Evolutionary conservation across 1,140 invertebrate species (phyloP).

Genomic region (Bombus confusus): DNA sequence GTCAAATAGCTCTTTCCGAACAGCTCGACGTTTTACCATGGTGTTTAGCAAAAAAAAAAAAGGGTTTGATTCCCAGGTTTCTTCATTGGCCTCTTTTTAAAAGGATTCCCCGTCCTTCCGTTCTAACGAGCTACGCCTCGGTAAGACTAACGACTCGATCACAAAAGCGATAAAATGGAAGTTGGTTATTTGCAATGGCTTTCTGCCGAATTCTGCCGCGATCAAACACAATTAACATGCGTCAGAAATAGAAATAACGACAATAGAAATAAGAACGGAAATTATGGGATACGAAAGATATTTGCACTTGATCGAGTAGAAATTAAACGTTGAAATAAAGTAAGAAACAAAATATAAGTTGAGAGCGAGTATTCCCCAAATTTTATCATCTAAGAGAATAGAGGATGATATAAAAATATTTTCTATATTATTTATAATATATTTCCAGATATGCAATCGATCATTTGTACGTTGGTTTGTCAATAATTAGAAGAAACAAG

Average conservation of each 20-base stretch:
- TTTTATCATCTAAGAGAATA: too few relatives aligned
- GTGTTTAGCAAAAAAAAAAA: neutral
- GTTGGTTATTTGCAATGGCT: neutral
- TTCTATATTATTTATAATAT: too few relatives aligned
- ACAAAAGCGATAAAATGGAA: neutral
- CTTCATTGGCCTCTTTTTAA: slow-evolving; percentile 47
- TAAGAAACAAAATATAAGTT: too few relatives aligned
- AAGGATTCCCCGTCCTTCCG: neutral
- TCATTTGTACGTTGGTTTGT: neutral
- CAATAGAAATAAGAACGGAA: too few relatives aligned
- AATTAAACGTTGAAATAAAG: too few relatives aligned
- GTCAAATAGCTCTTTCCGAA: slow-evolving; percentile 69
- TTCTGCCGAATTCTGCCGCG: neutral
- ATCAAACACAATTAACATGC: neutral
- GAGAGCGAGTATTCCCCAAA: too few relatives aligned
- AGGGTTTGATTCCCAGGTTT: slow-evolving; percentile 8
- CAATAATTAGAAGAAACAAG: neutral
- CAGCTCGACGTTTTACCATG: neutral
- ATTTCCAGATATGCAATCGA: neutral
- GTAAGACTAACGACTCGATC: neutral
- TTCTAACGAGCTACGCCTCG: neutral
- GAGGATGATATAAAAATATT: too few relatives aligned
- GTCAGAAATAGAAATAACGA: neutral
- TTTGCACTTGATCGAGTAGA: too few relatives aligned
- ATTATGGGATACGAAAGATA: too few relatives aligned